Percentiles rank a stretch among this genome's conserved stretches.
Evolutionary conservation across 1,140 invertebrate genomes (phyloP).

Genomic region (Manduca sexta): DNA sequence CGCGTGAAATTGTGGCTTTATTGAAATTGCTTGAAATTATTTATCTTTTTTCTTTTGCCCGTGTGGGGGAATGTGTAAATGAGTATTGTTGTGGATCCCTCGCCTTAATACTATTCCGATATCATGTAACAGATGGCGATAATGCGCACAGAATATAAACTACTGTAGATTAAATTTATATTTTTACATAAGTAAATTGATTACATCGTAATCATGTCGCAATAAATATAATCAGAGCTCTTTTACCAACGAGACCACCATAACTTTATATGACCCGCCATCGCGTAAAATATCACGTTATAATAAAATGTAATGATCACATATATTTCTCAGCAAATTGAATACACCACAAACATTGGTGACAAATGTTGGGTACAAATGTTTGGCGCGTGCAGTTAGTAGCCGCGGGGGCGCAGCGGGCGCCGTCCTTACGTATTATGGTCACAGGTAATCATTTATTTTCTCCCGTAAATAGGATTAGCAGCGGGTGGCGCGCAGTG

Average conservation of each 20-base stretch:
- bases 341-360: too few relatives aligned
- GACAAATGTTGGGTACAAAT: too few relatives aligned
- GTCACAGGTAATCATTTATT: constrained; percentile 29
- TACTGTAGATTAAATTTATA: too few relatives aligned
- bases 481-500: constrained; percentile 24
- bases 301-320: constrained; percentile 4
- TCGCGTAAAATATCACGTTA: constrained; percentile 1
- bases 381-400: too few relatives aligned
- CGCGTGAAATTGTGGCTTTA: constrained; percentile 67
- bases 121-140: too few relatives aligned
- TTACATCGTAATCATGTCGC: too few relatives aligned
- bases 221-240: too few relatives aligned
- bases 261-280: constrained; percentile 2
- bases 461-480: constrained; percentile 33
- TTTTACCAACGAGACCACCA: background rate
- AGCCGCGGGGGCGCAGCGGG: constrained; percentile 12
- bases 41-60: constrained; percentile 27
- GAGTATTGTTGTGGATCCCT: too few relatives aligned
- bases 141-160: too few relatives aligned
- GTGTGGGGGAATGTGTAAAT: background rate
- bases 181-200: too few relatives aligned
- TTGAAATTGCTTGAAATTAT: constrained; percentile 58
- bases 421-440: constrained; percentile 22
- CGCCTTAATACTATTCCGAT: too few relatives aligned
- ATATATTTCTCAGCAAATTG: background rate